phyloP scores from a whole-genome alignment of 2,797 vertebrate genomes.

The Phrynocephalus vlangalii region DNA sequence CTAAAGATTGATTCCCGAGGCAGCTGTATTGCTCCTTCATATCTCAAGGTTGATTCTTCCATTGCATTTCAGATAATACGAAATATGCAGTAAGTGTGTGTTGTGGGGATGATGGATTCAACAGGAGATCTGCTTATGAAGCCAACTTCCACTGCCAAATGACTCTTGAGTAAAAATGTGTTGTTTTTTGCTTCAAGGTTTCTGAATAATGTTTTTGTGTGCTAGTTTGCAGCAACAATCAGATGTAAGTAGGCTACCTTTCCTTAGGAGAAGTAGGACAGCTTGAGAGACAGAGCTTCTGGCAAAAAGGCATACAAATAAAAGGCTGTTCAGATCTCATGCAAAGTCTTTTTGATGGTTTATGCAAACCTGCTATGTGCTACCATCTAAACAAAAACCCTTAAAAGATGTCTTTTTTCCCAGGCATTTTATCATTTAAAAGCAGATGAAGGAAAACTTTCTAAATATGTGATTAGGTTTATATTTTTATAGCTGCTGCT shows the following conservation, averaged over 20 bases:
- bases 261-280: slow-evolving; percentile 67
- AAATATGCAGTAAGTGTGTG: not conserved
- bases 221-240: slow-evolving; percentile 68
- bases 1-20: slow-evolving; percentile 7
- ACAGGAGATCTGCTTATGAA: not conserved
- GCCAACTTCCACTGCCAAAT: not conserved
- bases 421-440: slow-evolving; percentile 17
- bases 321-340: slow-evolving; percentile 11
- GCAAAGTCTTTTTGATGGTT: slow-evolving; percentile 28
- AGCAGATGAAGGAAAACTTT: slow-evolving; percentile 11
- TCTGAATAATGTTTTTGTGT: slow-evolving; percentile 29
- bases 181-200: not conserved
- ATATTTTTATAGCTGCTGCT: not conserved
- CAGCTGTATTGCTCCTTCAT: not conserved
- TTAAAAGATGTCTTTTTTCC: slow-evolving; percentile 6
- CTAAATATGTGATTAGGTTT: not conserved
- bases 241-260: slow-evolving; percentile 71
- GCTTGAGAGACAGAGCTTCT: slow-evolving; percentile 58
- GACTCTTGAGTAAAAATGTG: not conserved
- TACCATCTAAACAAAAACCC: slow-evolving; percentile 13
- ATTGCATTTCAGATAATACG: not conserved
- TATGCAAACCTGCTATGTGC: slow-evolving; percentile 1
- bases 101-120: not conserved
- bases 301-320: slow-evolving; percentile 55
- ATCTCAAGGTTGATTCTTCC: not conserved